Evolutionary conservation across 2,113 vertebrate genomes (phyloP).

Genomic region (Microcebus murinus): DNA sequence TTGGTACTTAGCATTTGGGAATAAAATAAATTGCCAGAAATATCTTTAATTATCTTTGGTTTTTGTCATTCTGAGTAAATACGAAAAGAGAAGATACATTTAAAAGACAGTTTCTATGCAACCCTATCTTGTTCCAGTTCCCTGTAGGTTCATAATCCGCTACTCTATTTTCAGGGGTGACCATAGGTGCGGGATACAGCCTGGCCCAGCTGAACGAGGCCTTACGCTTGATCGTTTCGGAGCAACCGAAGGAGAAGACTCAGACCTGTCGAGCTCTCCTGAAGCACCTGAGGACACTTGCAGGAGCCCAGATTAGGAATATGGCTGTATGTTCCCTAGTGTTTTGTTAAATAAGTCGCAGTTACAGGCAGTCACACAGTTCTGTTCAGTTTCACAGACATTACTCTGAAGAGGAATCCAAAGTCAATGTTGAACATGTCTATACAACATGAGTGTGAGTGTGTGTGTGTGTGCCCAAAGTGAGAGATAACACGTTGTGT

Average conservation of each 20-base stretch:
- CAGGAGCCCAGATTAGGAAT: constrained; percentile 90
- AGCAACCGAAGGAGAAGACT: constrained; percentile 84
- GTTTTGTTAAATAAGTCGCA: not conserved
- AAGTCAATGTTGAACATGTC: not conserved
- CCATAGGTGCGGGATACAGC: constrained; percentile 87
- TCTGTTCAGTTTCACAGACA: not conserved
- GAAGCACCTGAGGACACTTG: constrained; percentile 87
- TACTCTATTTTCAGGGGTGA: constrained; percentile 84
- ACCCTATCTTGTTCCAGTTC: not conserved
- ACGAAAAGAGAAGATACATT: not conserved
- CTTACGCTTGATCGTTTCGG: constrained; percentile 78
- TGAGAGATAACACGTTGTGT: no score
- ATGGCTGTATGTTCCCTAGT: constrained; percentile 84
- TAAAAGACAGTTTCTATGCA: not conserved
- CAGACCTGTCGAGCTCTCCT: constrained; percentile 87
- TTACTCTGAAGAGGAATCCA: not conserved
- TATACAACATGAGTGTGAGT: not conserved
- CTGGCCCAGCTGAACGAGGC: constrained; percentile 85
- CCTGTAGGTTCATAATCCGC: not conserved
- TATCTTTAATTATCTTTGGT: not conserved
- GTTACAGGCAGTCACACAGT: no score
- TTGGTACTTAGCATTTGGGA: not conserved
- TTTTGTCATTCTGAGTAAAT: not conserved
- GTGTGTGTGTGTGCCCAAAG: not conserved
- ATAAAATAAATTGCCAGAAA: not conserved